Base-by-base conservation (phyloP, 2,797 vertebrate species). In the Ataeniobius toweri region DNA sequence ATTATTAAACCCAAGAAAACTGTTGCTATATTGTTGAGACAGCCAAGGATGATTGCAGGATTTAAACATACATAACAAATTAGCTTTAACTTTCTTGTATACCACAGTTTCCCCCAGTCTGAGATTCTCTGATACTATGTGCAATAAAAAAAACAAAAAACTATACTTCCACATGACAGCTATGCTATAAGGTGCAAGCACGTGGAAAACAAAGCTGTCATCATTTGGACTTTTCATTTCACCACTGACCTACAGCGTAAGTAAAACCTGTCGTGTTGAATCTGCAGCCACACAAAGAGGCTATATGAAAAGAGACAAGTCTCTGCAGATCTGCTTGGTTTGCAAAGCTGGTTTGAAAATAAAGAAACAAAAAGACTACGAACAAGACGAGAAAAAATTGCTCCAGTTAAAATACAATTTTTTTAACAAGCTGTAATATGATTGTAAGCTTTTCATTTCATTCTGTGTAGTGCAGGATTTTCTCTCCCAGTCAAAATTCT, bases 181-280 rank as follows among this genome's bases (percentile, higher is more conserved):
- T 46, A 31, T 28, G 59, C 69, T 46, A 20, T 68, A 55, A 16
- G 67, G 70, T 70, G 76, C n/a, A 44, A 73, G 70, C 72, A 74
- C 71, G 75, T 55, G 77, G 71, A 88, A 78, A 80, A 82, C 75
- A 71, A 80, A 67, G 76, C 72, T 72, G 74, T 74, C 84, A 81
- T 73, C 75, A 56, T 80, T 78, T 1, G 6, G 71, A 78, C 78
- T 80, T 77, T 85, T 79, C 41, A 72, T 84, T 82, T 80, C 76
- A 80, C 59, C 76, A 61, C 78, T 7, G 79, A 77, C 75, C 68
- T 24, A 73, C 71, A 63, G 22, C 5, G 75, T 68, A 75, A 85
- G 77, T 80, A 16, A 50, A 84, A 87, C 80, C 82, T 88, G 78
- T 85, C 83, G 81, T 61, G 72, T 80, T 80, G 72, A 59, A 79